Percentiles rank a stretch among this genome's conserved stretches.
Evolutionary conservation across 2,797 vertebrate genomes (phyloP).

Genomic region (Tauraco hartlaubi): DNA sequence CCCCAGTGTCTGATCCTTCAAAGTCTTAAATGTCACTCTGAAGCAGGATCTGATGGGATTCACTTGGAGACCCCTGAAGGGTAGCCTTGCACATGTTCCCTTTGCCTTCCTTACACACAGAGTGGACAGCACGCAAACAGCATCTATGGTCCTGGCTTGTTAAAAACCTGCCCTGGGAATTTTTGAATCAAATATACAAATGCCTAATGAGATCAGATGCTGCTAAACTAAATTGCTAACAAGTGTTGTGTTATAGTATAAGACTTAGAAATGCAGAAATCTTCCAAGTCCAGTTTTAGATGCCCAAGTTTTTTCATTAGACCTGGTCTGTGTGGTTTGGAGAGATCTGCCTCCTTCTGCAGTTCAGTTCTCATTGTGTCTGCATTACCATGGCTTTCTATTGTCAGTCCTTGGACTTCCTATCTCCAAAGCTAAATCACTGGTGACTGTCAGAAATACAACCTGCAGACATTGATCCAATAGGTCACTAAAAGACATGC

Average conservation of each 20-base stretch:
- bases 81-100: background rate
- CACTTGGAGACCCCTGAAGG: background rate
- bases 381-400: background rate
- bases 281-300: background rate
- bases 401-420: background rate
- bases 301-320: background rate
- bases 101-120: background rate
- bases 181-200: background rate
- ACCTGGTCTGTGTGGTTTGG: background rate
- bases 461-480: background rate
- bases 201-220: background rate
- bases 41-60: background rate
- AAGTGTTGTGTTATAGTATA: background rate
- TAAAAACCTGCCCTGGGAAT: background rate
- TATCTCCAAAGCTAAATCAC: background rate
- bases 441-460: background rate
- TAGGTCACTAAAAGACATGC: background rate
- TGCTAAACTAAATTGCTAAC: background rate
- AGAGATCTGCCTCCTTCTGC: background rate
- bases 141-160: background rate
- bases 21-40: background rate
- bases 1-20: background rate
- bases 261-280: background rate
- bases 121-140: background rate
- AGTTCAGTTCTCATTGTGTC: background rate